A percentile compares a stretch with the other conserved stretches of the same genome.
Evolutionary conservation across 2,113 vertebrate species (phyloP).

Genomic region (Sceloporus undulatus): DNA sequence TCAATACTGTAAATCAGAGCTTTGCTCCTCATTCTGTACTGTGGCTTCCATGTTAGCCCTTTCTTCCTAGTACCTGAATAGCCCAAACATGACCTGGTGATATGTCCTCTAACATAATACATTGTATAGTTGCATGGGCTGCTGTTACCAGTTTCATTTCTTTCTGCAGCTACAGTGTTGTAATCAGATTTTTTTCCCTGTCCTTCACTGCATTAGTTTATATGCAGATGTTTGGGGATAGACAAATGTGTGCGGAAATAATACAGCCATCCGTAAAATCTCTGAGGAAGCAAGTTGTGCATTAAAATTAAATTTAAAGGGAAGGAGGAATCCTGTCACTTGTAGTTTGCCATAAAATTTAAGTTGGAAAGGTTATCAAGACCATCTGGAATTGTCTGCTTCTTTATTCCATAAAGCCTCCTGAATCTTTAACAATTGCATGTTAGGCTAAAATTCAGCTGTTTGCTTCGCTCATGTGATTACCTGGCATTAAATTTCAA

Average conservation of each 20-base stretch:
- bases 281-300: constrained; percentile 18
- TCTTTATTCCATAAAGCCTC: neutral
- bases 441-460: neutral
- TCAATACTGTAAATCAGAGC: no score
- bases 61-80: no score
- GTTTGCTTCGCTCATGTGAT: neutral
- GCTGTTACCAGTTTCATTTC: neutral
- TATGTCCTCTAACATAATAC: neutral
- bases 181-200: constrained; percentile 21
- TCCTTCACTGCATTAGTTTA: neutral
- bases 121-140: constrained; percentile 15
- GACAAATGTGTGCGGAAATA: constrained; percentile 15
- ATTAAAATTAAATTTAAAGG: neutral
- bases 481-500: neutral
- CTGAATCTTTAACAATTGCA: neutral
- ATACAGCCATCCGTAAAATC: neutral
- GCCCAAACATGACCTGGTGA: no score
- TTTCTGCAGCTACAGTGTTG: neutral
- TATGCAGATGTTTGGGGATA: neutral
- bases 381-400: neutral
- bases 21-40: no score
- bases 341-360: constrained; percentile 13
- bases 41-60: no score
- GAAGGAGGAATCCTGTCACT: neutral
- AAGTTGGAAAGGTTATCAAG: neutral